phyloP scores from a whole-genome alignment of 2,888 invertebrate genomes.

The Nemapogon koenigi region DNA sequence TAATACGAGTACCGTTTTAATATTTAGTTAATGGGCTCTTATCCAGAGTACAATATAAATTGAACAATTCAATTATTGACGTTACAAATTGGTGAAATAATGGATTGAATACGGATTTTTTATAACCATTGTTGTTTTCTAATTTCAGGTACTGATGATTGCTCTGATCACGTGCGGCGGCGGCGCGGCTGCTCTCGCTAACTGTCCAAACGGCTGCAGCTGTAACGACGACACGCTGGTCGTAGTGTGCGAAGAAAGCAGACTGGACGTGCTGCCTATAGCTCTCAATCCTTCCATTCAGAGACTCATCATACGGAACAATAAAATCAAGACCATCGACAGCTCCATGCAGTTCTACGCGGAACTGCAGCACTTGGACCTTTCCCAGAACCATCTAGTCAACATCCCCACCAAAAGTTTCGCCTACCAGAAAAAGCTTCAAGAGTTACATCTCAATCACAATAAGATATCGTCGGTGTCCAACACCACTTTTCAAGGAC shows the following conservation, averaged over 20 bases:
- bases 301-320: constrained; percentile 82
- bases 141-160: constrained; percentile 48
- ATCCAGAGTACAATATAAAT: too few relatives aligned
- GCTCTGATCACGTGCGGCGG: too few relatives aligned
- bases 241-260: constrained; percentile 85
- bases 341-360: constrained; percentile 89
- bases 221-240: constrained; percentile 91
- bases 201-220: constrained; percentile 86
- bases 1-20: constrained; percentile 6
- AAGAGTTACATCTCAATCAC: constrained; percentile 82
- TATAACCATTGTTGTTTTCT: too few relatives aligned
- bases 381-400: constrained; percentile 84
- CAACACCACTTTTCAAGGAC: constrained; percentile 80
- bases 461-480: constrained; percentile 84
- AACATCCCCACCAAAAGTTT: constrained; percentile 83
- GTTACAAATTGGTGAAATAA: too few relatives aligned
- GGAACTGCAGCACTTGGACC: constrained; percentile 83
- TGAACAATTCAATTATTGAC: too few relatives aligned
- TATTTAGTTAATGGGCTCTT: too few relatives aligned
- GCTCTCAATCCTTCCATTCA: constrained; percentile 91
- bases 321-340: constrained; percentile 87
- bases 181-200: constrained; percentile 68
- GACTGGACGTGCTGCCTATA: constrained; percentile 88
- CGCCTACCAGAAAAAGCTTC: constrained; percentile 79
- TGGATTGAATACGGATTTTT: too few relatives aligned